Evolutionary conservation across 2,113 vertebrate species (phyloP).

Genomic region (Lanius ludovicianus): DNA sequence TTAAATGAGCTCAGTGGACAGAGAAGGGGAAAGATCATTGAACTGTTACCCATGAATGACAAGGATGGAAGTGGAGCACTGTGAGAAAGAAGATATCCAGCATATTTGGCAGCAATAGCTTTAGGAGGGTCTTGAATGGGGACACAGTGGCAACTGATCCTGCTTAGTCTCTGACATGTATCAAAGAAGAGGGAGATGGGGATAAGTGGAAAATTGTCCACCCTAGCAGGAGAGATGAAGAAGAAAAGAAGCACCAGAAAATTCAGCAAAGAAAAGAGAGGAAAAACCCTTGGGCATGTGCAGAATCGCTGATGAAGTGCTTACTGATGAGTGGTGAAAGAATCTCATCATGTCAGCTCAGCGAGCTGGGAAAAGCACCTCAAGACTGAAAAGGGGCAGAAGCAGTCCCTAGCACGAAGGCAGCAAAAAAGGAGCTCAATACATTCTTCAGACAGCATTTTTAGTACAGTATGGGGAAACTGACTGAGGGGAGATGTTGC

Average conservation of each 20-base stretch:
- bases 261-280: neutral
- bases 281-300: neutral
- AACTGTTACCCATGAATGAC: conserved; percentile 72
- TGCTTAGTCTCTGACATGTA: conserved; percentile 22
- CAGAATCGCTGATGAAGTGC: conserved; percentile 48
- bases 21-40: conserved; percentile 73
- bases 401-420: neutral
- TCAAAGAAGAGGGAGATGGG: conserved; percentile 11
- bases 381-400: conserved; percentile 10
- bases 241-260: conserved; percentile 8
- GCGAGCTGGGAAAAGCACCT: conserved; percentile 4
- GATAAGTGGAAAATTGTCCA: neutral
- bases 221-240: neutral
- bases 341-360: conserved; percentile 9
- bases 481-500: accelerated
- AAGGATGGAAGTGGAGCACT: conserved; percentile 41
- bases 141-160: neutral
- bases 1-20: conserved; percentile 71
- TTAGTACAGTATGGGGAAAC: neutral
- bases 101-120: conserved; percentile 38
- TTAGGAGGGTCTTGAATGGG: neutral
- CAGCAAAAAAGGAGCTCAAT: neutral
- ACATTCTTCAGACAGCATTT: neutral
- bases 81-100: conserved; percentile 19
- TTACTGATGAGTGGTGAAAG: conserved; percentile 29